Percentiles rank a stretch among this genome's conserved stretches.
Evolutionary conservation across 2,113 vertebrate genomes (phyloP).

Genomic region (Atlantisia rogersi): DNA sequence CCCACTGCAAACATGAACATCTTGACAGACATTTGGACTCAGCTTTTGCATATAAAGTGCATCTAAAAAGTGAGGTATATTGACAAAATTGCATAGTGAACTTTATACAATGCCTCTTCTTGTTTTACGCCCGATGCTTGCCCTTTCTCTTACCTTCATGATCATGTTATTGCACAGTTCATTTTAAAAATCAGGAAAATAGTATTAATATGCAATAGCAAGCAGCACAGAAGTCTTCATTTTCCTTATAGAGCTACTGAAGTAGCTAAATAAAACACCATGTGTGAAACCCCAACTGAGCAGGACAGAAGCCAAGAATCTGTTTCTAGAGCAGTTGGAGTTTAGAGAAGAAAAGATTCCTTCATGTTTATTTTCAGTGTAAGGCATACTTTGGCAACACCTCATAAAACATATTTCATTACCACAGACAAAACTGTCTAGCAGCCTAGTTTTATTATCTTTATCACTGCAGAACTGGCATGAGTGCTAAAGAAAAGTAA

Average conservation of each 20-base stretch:
- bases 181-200: not conserved
- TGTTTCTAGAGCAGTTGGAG: not conserved
- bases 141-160: not conserved
- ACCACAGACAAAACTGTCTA: not conserved
- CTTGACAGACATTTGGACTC: not conserved
- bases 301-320: not conserved
- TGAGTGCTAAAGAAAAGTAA: not conserved
- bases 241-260: not conserved
- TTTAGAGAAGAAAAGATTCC: not conserved
- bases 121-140: not conserved
- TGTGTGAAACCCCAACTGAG: not conserved
- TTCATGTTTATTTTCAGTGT: not conserved
- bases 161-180: not conserved
- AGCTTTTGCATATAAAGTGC: slow-evolving; percentile 43
- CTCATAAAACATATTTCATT: not conserved
- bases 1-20: not conserved
- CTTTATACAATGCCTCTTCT: not conserved
- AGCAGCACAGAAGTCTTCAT: not conserved
- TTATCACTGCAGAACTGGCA: not conserved
- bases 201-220: not conserved
- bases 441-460: not conserved
- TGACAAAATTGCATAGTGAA: not conserved
- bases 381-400: not conserved
- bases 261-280: not conserved
- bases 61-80: slow-evolving; percentile 50